Base-by-base conservation (phyloP, 2,113 vertebrate genomes). In the Gymnobelideus leadbeateri region DNA sequence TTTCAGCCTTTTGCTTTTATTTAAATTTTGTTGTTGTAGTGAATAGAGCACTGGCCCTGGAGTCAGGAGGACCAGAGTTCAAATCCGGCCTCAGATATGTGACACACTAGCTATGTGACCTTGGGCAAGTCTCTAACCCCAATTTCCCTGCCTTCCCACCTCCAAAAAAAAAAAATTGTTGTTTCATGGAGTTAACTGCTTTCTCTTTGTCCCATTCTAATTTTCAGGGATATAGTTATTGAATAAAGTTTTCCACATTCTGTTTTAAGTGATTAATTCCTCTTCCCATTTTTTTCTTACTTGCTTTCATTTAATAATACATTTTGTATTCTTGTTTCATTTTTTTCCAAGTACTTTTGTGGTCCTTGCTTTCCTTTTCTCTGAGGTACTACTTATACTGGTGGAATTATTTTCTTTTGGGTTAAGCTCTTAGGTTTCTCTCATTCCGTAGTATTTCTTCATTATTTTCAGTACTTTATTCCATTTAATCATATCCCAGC, bases 131-230 rank as follows among this genome's bases (percentile, higher is more conserved):
- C 47, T 3, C 47, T 49, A 49, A 49, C 47, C 47, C 47, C 47
- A 49, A 49, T 49, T 49, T 2, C 47, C 47, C 47, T 49, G 47
- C 4, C 47, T 49, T 49, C 47, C 47, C 47, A 2, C 47, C 47
- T 49, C 47, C 47, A 49, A 49, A 49, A 49, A 49, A 49, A 49
- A 49, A 49, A 49, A 3, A 3, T 49, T 49, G 47, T 68, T 97
- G 37, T 47, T 93, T 94, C 24, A 23, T 90, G 19, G 16, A 23
- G n/a, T 43, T 23, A 51, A 84, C 52, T 43, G 26, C 7, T 28
- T 93, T 93, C 9, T 91, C 37, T 43, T 96, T 92, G 91, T 90
- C 91, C 6, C 37, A 93, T 94, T 51, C n/a, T 96, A 23, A 43
- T 84, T 43, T 84, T 84, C 19, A 84, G 37, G 68, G 19, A 43